Percentiles rank a stretch among this genome's conserved stretches.
Conservation (phyloP, 2,888 invertebrate genomes). For the Noctua janthina region DNA sequence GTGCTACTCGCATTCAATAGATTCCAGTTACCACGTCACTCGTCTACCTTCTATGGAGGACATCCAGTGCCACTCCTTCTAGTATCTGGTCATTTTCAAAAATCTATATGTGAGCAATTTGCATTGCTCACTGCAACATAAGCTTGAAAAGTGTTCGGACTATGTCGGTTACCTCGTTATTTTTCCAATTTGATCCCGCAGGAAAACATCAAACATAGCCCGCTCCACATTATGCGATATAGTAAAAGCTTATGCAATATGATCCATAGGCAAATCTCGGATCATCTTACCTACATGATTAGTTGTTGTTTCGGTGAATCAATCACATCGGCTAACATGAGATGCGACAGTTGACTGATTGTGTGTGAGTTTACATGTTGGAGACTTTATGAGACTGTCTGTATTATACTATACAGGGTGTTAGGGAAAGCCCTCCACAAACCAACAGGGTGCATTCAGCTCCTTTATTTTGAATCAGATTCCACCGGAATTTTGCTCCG, state of each 20-base stretch:
- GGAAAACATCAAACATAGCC: not conserved
- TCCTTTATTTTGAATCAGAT: too few species aligned
- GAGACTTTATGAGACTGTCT: not conserved
- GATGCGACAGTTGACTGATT: slow-evolving; percentile 11
- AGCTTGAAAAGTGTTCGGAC: not conserved
- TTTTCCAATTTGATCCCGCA: not conserved
- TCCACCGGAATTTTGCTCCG: too few species aligned
- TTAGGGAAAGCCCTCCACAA: too few species aligned
- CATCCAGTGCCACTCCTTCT: not conserved
- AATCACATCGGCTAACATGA: slow-evolving; percentile 17
- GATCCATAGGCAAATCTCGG: slow-evolving; percentile 20
- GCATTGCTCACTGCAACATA: not conserved
- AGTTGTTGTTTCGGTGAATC: slow-evolving; percentile 19
- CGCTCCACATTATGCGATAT: not conserved
- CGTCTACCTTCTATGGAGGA: not conserved
- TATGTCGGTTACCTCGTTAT: not conserved
- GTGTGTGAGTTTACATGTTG: not conserved
- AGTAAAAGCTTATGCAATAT: slow-evolving; percentile 23
- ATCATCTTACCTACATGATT: slow-evolving; percentile 11
- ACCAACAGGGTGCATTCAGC: too few species aligned
- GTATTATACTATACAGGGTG: not conserved
- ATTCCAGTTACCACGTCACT: not conserved
- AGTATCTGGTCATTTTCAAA: not conserved
- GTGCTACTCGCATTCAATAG: not conserved
- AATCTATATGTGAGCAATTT: not conserved